Percentiles rank a stretch among this genome's conserved stretches.
These are phyloP conservation scores for Odontocolon sp. DNA, from an alignment of 2,888 invertebrate genomes.

Conservation along the genomic window DNA sequence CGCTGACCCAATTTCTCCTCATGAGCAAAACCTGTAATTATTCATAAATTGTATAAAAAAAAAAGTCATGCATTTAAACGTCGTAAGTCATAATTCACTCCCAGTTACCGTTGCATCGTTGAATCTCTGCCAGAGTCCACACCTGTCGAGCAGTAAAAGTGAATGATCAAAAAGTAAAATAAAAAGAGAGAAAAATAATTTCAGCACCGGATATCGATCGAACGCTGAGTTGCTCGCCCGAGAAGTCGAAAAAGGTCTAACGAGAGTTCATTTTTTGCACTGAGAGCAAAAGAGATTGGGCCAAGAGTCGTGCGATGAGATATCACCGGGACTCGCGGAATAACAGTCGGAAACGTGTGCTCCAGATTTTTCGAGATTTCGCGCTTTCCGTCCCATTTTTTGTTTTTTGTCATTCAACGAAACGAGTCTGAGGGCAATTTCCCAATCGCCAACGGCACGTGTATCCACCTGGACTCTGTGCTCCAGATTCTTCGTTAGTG, in stretches of 20 bases:
- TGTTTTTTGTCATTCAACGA: neutral
- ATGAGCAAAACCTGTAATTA: neutral
- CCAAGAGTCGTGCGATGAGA: constrained; percentile 8
- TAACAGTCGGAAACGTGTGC: constrained; percentile 26
- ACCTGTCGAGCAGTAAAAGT: constrained; percentile 29
- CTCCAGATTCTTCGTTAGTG: constrained; percentile 4
- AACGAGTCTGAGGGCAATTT: constrained; percentile 17
- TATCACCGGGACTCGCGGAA: neutral
- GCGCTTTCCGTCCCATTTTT: neutral
- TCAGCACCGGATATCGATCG: constrained; percentile 44
- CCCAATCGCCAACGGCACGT: constrained; percentile 33
- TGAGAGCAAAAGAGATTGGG: neutral
- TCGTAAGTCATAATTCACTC: neutral
- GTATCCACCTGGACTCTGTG: constrained; percentile 28
- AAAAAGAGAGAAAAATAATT: neutral
- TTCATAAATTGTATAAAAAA: neutral
- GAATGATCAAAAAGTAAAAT: constrained; percentile 6
- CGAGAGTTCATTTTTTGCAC: neutral
- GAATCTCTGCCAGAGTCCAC: constrained; percentile 1
- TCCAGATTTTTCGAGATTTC: constrained; percentile 22
- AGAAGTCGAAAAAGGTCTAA: neutral
- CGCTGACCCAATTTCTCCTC: neutral
- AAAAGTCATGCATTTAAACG: neutral
- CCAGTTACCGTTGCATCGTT: neutral
- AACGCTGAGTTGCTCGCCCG: neutral